Conservation (phyloP, 2,797 vertebrate genomes). For the Enteromius mattozi region DNA sequence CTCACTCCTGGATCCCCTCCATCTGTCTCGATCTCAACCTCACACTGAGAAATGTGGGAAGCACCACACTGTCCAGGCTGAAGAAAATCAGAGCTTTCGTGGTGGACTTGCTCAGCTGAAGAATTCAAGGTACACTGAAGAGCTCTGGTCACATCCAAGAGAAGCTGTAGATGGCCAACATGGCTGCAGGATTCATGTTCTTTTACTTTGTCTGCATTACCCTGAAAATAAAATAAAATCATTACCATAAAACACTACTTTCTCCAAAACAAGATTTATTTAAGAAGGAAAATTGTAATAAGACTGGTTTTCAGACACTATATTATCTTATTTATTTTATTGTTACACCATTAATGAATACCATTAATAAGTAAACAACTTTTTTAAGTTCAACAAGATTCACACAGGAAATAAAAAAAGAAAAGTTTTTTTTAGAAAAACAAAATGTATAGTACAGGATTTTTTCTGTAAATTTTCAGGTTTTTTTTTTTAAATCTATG, state of each 20-base stretch:
- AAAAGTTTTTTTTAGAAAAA: background rate
- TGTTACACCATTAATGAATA: background rate
- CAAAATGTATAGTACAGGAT: background rate
- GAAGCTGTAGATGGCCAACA: conserved; percentile 75
- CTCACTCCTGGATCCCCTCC: conserved; percentile 65
- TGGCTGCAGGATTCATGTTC: conserved; percentile 76
- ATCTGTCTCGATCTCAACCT: conserved; percentile 55
- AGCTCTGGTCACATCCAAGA: conserved; percentile 73
- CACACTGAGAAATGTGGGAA: conserved; percentile 46
- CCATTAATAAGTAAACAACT: no score
- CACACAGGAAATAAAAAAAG: background rate
- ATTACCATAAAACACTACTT: background rate
- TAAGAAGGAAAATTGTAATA: background rate
- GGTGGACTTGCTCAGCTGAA: conserved; percentile 33
- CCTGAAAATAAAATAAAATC: conserved; percentile 67
- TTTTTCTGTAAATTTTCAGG: background rate
- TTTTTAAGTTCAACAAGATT: background rate
- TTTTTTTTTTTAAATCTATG: background rate
- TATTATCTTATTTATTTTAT: background rate
- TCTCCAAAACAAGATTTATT: background rate
- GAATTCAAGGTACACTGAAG: conserved; percentile 63
- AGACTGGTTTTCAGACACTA: background rate
- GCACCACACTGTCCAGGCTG: conserved; percentile 20
- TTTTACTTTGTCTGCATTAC: conserved; percentile 72
- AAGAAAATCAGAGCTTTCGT: conserved; percentile 44